phyloP scores from a whole-genome alignment of 35 echinoderm and acorn worm genomes.

The Ophioderma brevispina region DNA sequence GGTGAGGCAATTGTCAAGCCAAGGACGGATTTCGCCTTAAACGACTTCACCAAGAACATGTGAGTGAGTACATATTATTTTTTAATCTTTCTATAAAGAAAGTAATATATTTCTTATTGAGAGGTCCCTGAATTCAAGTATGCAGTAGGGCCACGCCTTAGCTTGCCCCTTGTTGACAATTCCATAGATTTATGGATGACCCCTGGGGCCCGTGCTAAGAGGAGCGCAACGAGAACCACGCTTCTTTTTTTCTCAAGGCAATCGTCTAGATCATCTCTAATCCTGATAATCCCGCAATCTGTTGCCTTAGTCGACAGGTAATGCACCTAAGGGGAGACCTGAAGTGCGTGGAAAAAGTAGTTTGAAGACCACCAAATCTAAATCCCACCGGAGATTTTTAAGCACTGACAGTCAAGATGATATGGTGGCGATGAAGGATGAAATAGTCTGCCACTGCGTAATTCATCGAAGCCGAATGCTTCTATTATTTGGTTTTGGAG shows the following conservation, averaged over 20 bases:
- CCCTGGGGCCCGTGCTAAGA: neutral
- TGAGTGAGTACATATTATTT: too few relatives aligned
- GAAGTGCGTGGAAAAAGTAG: neutral
- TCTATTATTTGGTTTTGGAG: too few relatives aligned
- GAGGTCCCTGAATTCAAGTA: too few relatives aligned
- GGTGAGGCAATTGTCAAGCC: too few relatives aligned
- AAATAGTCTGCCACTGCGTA: too few relatives aligned
- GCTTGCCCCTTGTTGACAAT: neutral
- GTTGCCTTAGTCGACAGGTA: neutral
- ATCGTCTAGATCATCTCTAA: neutral
- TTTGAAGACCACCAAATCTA: neutral
- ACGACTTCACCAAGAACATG: too few relatives aligned
- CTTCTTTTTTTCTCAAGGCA: neutral
- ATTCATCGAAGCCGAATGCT: too few relatives aligned
- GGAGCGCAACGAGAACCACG: neutral
- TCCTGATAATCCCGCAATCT: neutral
- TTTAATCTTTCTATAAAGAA: too few relatives aligned
- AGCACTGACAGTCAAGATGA: neutral
- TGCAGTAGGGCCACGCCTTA: too few relatives aligned
- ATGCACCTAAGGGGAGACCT: constrained; percentile 4
- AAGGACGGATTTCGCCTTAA: too few relatives aligned
- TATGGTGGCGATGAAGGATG: too few relatives aligned
- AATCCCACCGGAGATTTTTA: neutral
- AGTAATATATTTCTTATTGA: too few relatives aligned
- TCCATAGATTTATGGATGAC: neutral